phyloP scores from a whole-genome alignment of 1,140 invertebrate species.

The Onthophagus taurus region DNA sequence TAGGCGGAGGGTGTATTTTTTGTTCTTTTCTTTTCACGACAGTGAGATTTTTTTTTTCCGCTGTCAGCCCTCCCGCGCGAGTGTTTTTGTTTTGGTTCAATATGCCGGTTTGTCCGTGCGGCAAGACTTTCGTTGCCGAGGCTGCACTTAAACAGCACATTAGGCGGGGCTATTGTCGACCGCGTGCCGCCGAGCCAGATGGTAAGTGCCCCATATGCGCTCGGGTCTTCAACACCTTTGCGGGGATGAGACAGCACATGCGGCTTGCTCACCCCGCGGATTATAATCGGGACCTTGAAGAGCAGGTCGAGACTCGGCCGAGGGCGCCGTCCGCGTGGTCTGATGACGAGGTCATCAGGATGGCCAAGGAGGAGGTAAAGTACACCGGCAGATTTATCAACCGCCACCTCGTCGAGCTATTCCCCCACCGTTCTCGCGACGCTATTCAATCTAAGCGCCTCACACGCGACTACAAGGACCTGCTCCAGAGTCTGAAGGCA shows the following conservation, averaged over 20 bases:
- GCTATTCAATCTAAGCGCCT: background rate
- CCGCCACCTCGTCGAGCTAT: background rate
- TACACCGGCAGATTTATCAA: constrained; percentile 5
- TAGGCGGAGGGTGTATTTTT: no score
- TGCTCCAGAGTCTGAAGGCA: no score
- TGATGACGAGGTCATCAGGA: constrained; percentile 2
- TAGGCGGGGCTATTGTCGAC: background rate
- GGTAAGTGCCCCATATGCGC: background rate
- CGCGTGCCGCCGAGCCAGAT: background rate
- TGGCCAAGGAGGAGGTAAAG: constrained; percentile 1
- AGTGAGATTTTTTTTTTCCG: no score
- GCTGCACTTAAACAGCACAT: constrained; percentile 1
- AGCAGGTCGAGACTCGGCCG: background rate
- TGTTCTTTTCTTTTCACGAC: no score
- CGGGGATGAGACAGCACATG: constrained; percentile 7
- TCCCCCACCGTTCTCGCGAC: background rate
- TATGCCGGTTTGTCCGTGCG: background rate
- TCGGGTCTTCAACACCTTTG: background rate
- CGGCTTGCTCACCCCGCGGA: background rate
- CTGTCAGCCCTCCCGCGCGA: no score
- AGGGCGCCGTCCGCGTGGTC: background rate
- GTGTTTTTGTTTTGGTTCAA: background rate
- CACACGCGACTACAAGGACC: no score
- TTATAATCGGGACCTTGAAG: constrained; percentile 1
- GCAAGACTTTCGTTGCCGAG: constrained; percentile 3